phyloP scores from a whole-genome alignment of 2,797 vertebrate species.

The Xerus rutilus region DNA sequence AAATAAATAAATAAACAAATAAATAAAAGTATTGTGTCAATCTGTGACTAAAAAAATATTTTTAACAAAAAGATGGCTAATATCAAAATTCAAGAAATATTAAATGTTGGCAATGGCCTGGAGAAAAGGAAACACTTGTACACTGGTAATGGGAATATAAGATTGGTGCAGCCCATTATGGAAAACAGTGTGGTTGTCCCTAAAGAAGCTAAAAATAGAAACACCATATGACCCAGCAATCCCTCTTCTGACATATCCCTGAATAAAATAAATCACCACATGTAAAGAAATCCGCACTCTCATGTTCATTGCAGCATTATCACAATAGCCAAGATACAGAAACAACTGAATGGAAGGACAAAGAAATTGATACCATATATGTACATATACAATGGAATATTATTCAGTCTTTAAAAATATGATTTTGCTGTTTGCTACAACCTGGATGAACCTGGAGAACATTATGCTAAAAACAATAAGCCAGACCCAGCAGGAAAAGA shows the following conservation, averaged over 20 bases:
- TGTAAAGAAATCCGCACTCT: background rate
- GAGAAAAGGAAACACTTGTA: background rate
- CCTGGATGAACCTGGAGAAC: background rate
- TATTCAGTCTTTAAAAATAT: background rate
- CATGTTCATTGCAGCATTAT: background rate
- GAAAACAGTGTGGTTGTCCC: background rate
- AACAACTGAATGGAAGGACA: background rate
- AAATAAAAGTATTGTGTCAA: too few relatives aligned
- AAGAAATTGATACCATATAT: background rate
- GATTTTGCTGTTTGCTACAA: background rate
- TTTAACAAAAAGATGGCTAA: background rate
- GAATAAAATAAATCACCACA: background rate
- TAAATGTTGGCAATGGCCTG: background rate
- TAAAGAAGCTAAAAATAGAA: background rate
- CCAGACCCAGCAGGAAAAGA: background rate
- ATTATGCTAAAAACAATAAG: background rate
- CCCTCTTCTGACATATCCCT: background rate
- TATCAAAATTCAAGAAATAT: background rate
- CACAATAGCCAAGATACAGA: background rate
- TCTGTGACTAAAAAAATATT: too few relatives aligned
- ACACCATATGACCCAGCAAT: background rate
- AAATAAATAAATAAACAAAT: too few relatives aligned
- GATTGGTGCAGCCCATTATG: background rate
- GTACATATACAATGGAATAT: background rate
- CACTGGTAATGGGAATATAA: background rate